These are phyloP conservation scores for Sminthurides aquaticus DNA, from an alignment of 2,888 invertebrate genomes.

Conservation along the genomic window DNA sequence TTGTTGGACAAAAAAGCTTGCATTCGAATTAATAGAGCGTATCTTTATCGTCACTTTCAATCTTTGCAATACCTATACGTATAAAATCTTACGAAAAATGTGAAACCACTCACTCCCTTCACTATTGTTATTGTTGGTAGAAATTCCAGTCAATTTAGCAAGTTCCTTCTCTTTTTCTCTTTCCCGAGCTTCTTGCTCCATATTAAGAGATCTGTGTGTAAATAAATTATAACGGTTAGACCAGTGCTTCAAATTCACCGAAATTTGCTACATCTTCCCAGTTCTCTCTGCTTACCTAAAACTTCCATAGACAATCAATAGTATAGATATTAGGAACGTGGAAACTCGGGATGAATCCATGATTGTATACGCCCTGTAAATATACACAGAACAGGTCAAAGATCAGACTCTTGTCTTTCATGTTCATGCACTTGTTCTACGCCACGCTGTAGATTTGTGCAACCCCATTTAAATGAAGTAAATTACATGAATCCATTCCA, in stretches of 20 bases:
- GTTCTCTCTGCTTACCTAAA: slow-evolving; percentile 62
- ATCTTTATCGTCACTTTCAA: too few relatives aligned
- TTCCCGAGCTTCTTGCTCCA: slow-evolving; percentile 89
- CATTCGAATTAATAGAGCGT: too few relatives aligned
- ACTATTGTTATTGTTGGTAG: slow-evolving; percentile 52
- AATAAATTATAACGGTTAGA: slow-evolving; percentile 20
- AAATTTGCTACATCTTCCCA: slow-evolving; percentile 2
- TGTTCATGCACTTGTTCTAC: too few relatives aligned
- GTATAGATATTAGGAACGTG: slow-evolving; percentile 93
- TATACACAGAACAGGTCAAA: slow-evolving; percentile 22
- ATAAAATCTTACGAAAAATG: too few relatives aligned
- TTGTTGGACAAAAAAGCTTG: too few relatives aligned
- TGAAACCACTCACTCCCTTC: slow-evolving; percentile 28
- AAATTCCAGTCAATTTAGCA: slow-evolving; percentile 58
- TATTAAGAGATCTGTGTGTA: slow-evolving; percentile 73
- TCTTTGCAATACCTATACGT: too few relatives aligned
- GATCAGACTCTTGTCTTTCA: slow-evolving; percentile 2
- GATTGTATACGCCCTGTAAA: slow-evolving; percentile 78
- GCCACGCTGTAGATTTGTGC: too few relatives aligned
- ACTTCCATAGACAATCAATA: slow-evolving; percentile 94
- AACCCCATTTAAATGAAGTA: too few relatives aligned
- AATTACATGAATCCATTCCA: too few relatives aligned
- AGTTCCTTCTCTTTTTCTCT: slow-evolving; percentile 67
- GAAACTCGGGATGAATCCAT: slow-evolving; percentile 96
- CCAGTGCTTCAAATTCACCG: background rate